Evolutionary conservation across 2,888 invertebrate species (phyloP).

Genomic region (Eudasyphora cyanicolor): DNA sequence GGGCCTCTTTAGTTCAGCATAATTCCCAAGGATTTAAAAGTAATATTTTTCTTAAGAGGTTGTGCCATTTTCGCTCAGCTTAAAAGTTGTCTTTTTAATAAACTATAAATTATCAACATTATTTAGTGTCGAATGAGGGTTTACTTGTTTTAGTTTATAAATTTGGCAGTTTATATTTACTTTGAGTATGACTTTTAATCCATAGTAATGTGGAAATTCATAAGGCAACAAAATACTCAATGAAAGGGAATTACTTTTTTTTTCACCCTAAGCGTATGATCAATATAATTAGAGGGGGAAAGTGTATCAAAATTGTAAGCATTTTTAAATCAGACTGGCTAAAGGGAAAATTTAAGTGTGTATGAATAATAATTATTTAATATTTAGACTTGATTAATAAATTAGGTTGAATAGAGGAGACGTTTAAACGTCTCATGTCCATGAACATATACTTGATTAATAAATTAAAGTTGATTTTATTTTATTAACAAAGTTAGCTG

Average conservation of each 20-base stretch:
- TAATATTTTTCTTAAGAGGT: slow-evolving; percentile 54
- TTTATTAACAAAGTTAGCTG: too few species aligned
- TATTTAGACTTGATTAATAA: too few species aligned
- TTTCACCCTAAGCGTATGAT: background rate
- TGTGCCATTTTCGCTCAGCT: slow-evolving; percentile 32
- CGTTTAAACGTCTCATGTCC: too few species aligned
- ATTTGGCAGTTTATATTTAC: slow-evolving; percentile 1
- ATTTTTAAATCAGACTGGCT: too few species aligned
- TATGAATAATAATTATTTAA: too few species aligned
- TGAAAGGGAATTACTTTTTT: background rate
- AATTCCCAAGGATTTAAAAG: slow-evolving; percentile 57
- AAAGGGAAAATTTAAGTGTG: too few species aligned
- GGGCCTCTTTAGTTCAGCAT: slow-evolving; percentile 31
- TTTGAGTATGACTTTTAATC: background rate
- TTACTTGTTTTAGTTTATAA: background rate
- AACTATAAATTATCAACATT: slow-evolving; percentile 56
- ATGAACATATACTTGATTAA: too few species aligned
- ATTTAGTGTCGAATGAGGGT: slow-evolving; percentile 11
- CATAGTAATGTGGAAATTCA: background rate
- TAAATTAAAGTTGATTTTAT: too few species aligned
- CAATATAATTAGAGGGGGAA: slow-evolving; percentile 11
- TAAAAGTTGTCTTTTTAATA: slow-evolving; percentile 46
- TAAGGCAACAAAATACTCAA: background rate
- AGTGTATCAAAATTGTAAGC: too few species aligned
- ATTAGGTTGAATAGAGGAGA: too few species aligned